phyloP scores from a whole-genome alignment of 2,797 vertebrate genomes.

The Propithecus deckenii region DNA sequence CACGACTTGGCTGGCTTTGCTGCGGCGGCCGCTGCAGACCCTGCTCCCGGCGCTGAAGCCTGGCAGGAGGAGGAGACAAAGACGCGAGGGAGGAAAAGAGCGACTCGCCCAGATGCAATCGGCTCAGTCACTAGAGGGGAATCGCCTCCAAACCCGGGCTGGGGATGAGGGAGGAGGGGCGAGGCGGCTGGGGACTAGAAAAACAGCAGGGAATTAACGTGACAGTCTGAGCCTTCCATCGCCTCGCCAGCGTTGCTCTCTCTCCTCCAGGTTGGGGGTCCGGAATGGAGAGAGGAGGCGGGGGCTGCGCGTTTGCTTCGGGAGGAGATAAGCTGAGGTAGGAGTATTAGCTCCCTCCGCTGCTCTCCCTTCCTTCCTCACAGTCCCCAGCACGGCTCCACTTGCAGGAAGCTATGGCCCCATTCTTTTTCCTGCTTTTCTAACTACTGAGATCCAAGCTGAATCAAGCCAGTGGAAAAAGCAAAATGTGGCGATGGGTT shows the following conservation, averaged over 20 bases:
- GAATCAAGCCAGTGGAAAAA: neutral
- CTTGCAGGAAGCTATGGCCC: neutral
- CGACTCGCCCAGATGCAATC: slow-evolving; percentile 7
- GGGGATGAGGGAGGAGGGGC: slow-evolving; percentile 46
- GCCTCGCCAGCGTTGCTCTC: neutral
- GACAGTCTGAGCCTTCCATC: neutral
- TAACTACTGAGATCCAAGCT: slow-evolving; percentile 3
- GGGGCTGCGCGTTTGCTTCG: neutral
- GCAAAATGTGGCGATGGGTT: neutral
- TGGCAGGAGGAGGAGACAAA: slow-evolving; percentile 67
- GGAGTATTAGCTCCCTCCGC: neutral
- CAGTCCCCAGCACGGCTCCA: neutral
- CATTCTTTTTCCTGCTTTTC: neutral
- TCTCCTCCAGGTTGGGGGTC: neutral
- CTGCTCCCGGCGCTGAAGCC: slow-evolving; percentile 24
- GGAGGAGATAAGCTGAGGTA: neutral
- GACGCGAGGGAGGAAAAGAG: slow-evolving; percentile 39
- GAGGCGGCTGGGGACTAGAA: neutral
- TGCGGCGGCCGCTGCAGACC: slow-evolving; percentile 69
- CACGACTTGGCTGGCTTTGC: slow-evolving; percentile 40
- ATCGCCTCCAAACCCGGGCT: slow-evolving; percentile 55
- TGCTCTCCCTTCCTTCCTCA: neutral
- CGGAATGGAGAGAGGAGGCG: neutral
- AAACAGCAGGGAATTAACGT: slow-evolving; percentile 26
- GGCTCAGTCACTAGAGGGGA: slow-evolving; percentile 45